A percentile compares a stretch with the other conserved stretches of the same genome.
Evolutionary conservation across 2,888 invertebrate genomes (phyloP).

Genomic region (Orgyia antiqua): DNA sequence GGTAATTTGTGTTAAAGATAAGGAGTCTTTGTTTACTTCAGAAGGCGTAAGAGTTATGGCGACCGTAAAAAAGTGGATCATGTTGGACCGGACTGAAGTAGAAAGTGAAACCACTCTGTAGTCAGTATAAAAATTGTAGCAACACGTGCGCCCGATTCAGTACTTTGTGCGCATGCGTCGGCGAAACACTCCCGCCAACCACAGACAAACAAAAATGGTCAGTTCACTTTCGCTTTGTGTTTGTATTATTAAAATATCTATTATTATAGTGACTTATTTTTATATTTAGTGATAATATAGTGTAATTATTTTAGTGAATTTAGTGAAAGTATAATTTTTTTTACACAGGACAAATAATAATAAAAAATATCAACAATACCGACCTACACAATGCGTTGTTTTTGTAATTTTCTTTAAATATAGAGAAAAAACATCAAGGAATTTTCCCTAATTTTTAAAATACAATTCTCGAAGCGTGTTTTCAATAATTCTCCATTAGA

Average conservation of each 20-base stretch:
- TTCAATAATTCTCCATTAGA: no score
- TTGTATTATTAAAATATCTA: conserved; percentile 32
- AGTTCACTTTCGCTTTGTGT: conserved; percentile 55
- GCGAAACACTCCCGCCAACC: conserved; percentile 33
- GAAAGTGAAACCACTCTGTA: conserved; percentile 70
- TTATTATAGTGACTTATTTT: conserved; percentile 9
- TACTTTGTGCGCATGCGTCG: conserved; percentile 43
- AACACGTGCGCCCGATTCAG: conserved; percentile 49
- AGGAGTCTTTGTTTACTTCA: conserved; percentile 51
- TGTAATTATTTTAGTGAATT: conserved; percentile 23
- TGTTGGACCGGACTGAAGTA: conserved; percentile 54
- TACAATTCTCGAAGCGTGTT: no score
- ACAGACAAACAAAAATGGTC: conserved; percentile 58
- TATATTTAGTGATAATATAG: conserved; percentile 14
- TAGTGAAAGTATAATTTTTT: conserved; percentile 21
- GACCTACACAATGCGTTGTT: no score
- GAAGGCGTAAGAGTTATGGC: conserved; percentile 32
- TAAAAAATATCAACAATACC: no score
- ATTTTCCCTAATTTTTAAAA: no score
- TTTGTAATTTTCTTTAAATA: no score
- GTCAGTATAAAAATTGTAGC: conserved; percentile 71
- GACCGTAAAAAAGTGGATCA: conserved; percentile 65
- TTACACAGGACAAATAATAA: neutral
- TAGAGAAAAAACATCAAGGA: no score
- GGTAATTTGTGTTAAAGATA: no score